Evolutionary conservation across 2,797 vertebrate species (phyloP), one percentile per base, ranked within the genome.

Genomic region (Brotula barbata): DNA sequence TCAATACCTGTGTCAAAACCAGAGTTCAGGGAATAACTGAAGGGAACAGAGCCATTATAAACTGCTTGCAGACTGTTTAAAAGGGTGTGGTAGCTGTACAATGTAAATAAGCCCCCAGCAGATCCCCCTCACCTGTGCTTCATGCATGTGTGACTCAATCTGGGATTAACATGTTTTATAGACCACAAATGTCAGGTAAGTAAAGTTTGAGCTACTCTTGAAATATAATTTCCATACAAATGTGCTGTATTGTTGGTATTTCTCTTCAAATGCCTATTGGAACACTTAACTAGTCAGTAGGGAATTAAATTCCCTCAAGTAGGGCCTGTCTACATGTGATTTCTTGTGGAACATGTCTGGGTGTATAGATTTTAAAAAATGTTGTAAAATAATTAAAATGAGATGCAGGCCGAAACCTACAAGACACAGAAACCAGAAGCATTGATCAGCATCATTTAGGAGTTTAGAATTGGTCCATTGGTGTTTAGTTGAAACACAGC

Each of bases 21-120:
- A 92, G 89, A 92, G 92, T 92, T 93, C 92, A 92, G 92, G 92
- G 92, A 93, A 91, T 88, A 90, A 91, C 87, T 73, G 92, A 93
- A 92, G 90, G 92, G 92, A 93, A 93, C 90, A 93, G 92, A 93
- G 92, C 92, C 91, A 93, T 93, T 89, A 90, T 89, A 92, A 92
- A 91, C 89, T 90, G 91, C 89, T 89, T 91, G 87, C 90, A 92
- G 91, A 93, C 92, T 93, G 92, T 93, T 93, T 92, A 81, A 90
- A 89, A 90, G 88, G 92, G 87, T 91, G 88, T 91, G 89, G 88
- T 91, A 86, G 90, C 88, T 93, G 90, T 90, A 87, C 89, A 85
- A 87, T 93, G 91, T 92, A 93, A 89, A 92, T 92, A 91, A 82
- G 80, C 85, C 86, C 87, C 84, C 78, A 84, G 81, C 82, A 80